Percentiles rank a stretch among this genome's conserved stretches.
These are phyloP conservation scores for Bombus sylvicola DNA, from an alignment of 1,140 invertebrate species.

Conservation along the genomic window DNA sequence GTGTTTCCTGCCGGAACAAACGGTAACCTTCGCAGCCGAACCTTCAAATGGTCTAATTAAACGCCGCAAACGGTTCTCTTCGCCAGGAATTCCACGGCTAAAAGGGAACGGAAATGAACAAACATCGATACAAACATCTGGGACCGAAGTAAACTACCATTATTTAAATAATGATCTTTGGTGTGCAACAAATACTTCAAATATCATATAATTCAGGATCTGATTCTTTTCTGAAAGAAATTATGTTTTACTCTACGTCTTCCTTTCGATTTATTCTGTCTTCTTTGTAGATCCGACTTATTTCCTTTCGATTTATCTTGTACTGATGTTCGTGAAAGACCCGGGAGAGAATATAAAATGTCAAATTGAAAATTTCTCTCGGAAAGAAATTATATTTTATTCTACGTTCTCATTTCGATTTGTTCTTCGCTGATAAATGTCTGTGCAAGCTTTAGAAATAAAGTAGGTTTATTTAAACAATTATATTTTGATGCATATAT, in stretches of 20 bases:
- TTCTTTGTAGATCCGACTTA: too few relatives aligned
- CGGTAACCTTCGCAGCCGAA: not conserved
- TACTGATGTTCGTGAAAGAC: too few relatives aligned
- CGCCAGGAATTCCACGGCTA: not conserved
- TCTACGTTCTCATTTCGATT: not conserved
- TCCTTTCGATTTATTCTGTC: too few relatives aligned
- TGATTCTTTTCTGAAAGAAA: not conserved
- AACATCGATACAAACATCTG: not conserved
- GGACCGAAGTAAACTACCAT: not conserved
- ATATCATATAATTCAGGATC: not conserved
- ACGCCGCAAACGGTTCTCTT: constrained; percentile 8
- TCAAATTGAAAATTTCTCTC: not conserved
- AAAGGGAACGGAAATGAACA: constrained; percentile 10
- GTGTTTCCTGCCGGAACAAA: constrained; percentile 4
- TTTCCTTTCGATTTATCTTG: too few relatives aligned
- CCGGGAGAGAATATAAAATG: not conserved
- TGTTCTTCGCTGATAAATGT: not conserved
- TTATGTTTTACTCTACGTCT: too few relatives aligned
- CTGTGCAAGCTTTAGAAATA: not conserved
- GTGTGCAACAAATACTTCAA: not conserved
- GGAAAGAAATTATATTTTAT: not conserved
- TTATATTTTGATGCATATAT: not conserved
- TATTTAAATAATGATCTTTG: not conserved
- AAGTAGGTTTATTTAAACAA: not conserved
- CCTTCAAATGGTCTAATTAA: constrained; percentile 19